These are phyloP conservation scores for Carassius carassius DNA, from an alignment of 2,113 vertebrate species.

Conservation along the genomic window DNA sequence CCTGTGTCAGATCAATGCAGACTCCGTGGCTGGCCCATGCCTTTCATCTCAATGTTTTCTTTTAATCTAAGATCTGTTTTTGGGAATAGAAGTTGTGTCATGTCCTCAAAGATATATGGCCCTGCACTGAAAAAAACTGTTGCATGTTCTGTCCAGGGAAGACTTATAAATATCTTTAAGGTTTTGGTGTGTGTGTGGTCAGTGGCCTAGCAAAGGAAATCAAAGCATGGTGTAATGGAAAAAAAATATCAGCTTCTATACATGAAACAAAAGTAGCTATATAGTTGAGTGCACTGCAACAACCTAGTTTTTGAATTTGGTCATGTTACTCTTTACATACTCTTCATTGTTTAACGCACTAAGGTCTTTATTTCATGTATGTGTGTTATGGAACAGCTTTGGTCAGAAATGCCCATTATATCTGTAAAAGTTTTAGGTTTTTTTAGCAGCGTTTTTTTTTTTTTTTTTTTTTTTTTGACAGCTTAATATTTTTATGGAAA, in stretches of 20 bases:
- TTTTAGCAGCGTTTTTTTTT: too few relatives aligned
- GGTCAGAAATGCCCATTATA: not conserved
- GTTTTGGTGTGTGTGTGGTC: slow-evolving; percentile 23
- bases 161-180: slow-evolving; percentile 19
- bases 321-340: slow-evolving; percentile 2
- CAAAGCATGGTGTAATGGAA: not conserved
- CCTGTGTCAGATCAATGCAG: slow-evolving; percentile 48
- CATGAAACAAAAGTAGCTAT: not conserved
- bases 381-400: not conserved
- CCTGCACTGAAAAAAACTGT: not conserved
- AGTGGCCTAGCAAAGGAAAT: slow-evolving; percentile 14
- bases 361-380: not conserved
- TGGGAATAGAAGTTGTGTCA: not conserved
- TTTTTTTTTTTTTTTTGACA: not conserved
- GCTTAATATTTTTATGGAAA: not conserved
- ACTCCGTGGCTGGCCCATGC: slow-evolving; percentile 1
- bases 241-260: not conserved
- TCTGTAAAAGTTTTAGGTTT: too few relatives aligned
- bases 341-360: not conserved
- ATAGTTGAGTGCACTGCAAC: not conserved
- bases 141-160: not conserved
- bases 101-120: not conserved
- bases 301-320: not conserved
- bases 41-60: slow-evolving; percentile 56
- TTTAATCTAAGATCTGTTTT: slow-evolving; percentile 6